phyloP scores from a whole-genome alignment of 2,888 invertebrate genomes.

The Limenitis camilla region DNA sequence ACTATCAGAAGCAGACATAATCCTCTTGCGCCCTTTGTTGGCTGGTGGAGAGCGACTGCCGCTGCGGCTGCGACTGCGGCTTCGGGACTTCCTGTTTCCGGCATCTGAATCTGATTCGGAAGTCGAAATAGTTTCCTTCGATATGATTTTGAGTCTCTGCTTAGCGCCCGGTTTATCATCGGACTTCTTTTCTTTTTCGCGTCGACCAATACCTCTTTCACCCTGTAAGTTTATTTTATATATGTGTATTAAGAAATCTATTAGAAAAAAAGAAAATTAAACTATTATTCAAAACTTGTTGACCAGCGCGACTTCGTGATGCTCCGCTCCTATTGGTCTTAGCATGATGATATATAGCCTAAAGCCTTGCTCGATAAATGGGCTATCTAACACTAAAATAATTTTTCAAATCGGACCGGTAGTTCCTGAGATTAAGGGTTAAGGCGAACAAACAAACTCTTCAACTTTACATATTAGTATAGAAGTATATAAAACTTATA shows the following conservation, averaged over 20 bases:
- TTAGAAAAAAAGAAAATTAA: too few relatives aligned
- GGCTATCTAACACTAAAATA: too few relatives aligned
- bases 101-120: slow-evolving; percentile 85
- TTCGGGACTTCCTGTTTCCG: slow-evolving; percentile 41
- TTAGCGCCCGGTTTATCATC: slow-evolving; percentile 85
- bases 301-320: too few relatives aligned
- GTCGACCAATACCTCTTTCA: slow-evolving; percentile 59
- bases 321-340: too few relatives aligned
- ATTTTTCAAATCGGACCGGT: too few relatives aligned
- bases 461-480: too few relatives aligned
- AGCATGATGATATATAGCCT: too few relatives aligned
- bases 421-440: too few relatives aligned
- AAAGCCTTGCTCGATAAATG: too few relatives aligned
- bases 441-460: too few relatives aligned
- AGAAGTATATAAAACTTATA: too few relatives aligned
- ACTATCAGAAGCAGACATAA: slow-evolving; percentile 77
- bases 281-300: too few relatives aligned
- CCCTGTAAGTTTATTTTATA: slow-evolving; percentile 32
- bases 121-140: slow-evolving; percentile 96
- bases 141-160: slow-evolving; percentile 90
- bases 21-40: slow-evolving; percentile 71
- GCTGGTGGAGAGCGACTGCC: slow-evolving; percentile 64
- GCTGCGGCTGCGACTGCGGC: slow-evolving; percentile 43
- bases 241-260: background rate
- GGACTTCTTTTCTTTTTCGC: slow-evolving; percentile 56